Percentiles rank a stretch among this genome's conserved stretches.
phyloP scores from a whole-genome alignment of 37 sponge, comb jelly and placozoan species.

The Beroe ovata region DNA sequence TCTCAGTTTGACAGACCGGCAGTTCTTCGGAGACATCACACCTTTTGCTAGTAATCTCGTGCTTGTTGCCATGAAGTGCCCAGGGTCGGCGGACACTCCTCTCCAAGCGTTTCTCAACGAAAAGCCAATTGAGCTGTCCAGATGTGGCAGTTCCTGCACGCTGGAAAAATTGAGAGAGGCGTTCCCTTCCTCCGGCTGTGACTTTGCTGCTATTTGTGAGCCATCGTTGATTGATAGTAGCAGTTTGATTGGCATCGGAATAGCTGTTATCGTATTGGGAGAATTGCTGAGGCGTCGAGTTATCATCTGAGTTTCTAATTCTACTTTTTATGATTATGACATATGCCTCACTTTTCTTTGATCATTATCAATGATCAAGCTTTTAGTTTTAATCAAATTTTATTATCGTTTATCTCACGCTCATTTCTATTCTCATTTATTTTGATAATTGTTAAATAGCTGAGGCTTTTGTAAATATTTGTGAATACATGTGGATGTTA shows the following conservation, averaged over 20 bases:
- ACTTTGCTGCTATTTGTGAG: constrained; percentile 25
- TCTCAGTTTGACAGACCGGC: background rate
- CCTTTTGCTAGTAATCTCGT: constrained; percentile 34
- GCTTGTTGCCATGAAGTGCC: constrained; percentile 33
- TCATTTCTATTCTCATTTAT: too few species aligned
- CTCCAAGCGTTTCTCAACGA: constrained; percentile 46
- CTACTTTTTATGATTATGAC: too few species aligned
- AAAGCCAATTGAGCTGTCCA: background rate
- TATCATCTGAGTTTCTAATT: background rate
- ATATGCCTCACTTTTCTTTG: too few species aligned
- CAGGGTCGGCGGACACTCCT: background rate
- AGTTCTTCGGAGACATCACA: constrained; percentile 53
- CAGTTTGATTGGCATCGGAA: background rate
- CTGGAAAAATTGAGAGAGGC: background rate
- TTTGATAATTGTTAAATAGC: too few species aligned
- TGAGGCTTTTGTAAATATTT: too few species aligned
- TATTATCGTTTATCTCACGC: too few species aligned
- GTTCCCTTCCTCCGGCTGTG: constrained; percentile 4
- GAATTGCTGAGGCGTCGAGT: background rate
- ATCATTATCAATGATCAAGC: too few species aligned
- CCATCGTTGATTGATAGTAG: background rate
- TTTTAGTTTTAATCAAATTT: too few species aligned
- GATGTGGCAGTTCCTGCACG: constrained; percentile 1
- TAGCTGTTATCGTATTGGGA: background rate
- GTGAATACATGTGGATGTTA: too few species aligned